A percentile compares a stretch with the other conserved stretches of the same genome.
Evolutionary conservation across 2,797 vertebrate species (phyloP).

Genomic region (Melanitta fusca): DNA sequence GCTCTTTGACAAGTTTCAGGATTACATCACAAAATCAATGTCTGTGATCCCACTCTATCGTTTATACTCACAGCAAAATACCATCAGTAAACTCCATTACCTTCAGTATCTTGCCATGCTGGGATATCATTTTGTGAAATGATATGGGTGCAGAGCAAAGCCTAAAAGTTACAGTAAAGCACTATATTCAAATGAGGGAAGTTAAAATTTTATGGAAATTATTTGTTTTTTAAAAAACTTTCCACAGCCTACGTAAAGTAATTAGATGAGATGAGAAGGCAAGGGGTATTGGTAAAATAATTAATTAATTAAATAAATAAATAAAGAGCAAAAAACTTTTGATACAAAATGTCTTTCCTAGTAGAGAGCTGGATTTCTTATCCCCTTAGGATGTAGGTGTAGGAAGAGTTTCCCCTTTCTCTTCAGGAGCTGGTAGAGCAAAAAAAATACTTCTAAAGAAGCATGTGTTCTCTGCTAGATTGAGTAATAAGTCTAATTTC

Average conservation of each 20-base stretch:
- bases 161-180: background rate
- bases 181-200: background rate
- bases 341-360: background rate
- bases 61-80: background rate
- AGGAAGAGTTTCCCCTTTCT: background rate
- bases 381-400: background rate
- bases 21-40: fast-evolving
- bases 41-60: fast-evolving
- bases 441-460: background rate
- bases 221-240: background rate
- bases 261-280: background rate
- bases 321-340: background rate
- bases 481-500: background rate
- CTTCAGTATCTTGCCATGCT: background rate
- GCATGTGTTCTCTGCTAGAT: background rate
- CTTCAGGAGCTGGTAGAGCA: background rate
- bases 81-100: background rate
- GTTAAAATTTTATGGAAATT: background rate
- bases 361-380: background rate
- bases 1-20: background rate
- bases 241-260: background rate
- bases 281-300: background rate
- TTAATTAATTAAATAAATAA: background rate
- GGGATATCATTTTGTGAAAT: background rate
- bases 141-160: fast-evolving